Evolutionary conservation across 2,888 invertebrate species (phyloP).

Genomic region (Sturmia bella): DNA sequence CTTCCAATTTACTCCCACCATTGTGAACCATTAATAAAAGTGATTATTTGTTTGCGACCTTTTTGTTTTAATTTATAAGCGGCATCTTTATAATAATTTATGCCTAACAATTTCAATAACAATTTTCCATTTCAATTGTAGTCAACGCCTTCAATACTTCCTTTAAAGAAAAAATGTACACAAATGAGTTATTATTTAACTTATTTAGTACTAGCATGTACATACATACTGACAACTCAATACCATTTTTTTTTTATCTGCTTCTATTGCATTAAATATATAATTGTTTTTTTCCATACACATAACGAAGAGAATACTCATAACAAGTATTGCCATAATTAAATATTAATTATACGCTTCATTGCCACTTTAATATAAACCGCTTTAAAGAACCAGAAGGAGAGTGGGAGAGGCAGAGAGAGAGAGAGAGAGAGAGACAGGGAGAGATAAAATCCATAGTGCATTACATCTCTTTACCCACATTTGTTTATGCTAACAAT

Average conservation of each 20-base stretch:
- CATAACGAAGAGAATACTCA: slow-evolving; percentile 44
- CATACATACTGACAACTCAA: slow-evolving; percentile 24
- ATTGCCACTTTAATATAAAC: slow-evolving; percentile 41
- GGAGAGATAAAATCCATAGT: neutral
- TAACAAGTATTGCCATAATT: slow-evolving; percentile 59
- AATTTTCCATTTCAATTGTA: slow-evolving; percentile 14
- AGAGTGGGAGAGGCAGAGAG: neutral
- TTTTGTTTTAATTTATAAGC: neutral
- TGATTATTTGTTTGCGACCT: too few species aligned
- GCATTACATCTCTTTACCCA: neutral
- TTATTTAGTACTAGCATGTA: slow-evolving; percentile 24
- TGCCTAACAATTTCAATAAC: slow-evolving; percentile 3
- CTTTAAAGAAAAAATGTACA: slow-evolving; percentile 25
- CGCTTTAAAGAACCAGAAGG: neutral
- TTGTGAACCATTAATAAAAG: too few species aligned
- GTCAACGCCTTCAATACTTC: slow-evolving; percentile 56
- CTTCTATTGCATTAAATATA: neutral
- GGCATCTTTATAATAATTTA: slow-evolving; percentile 3
- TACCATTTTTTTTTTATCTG: neutral
- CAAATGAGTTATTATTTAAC: slow-evolving; percentile 15
- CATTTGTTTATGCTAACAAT: neutral
- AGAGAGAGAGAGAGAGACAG: neutral
- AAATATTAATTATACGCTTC: slow-evolving; percentile 68
- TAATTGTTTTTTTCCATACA: slow-evolving; percentile 10
- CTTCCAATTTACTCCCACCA: too few species aligned